These are phyloP conservation scores for Drosophila helvetica DNA, from an alignment of 2,888 invertebrate species.

Conservation along the genomic window DNA sequence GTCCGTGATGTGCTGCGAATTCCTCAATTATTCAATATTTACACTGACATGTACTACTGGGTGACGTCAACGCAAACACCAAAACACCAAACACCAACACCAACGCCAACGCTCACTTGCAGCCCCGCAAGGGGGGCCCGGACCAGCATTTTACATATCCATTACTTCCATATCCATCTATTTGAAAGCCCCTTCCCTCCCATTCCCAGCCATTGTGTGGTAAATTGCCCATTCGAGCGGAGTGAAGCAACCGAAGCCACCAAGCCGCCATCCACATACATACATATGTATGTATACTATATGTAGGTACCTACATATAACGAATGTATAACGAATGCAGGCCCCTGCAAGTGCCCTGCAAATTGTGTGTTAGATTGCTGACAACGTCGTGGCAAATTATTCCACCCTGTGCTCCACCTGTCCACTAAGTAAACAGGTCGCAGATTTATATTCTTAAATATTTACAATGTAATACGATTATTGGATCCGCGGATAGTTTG, in stretches of 20 bases:
- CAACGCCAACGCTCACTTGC: slow-evolving; percentile 2
- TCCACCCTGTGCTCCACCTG: not conserved
- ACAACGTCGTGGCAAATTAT: slow-evolving; percentile 22
- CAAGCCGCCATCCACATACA: not conserved
- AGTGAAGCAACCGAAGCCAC: slow-evolving; percentile 10
- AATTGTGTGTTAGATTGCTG: slow-evolving; percentile 40
- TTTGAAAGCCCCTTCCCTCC: not conserved
- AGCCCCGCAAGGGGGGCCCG: not conserved
- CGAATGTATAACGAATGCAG: slow-evolving; percentile 26
- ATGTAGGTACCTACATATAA: not conserved
- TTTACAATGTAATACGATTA: no score
- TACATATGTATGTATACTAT: not conserved
- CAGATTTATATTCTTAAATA: no score
- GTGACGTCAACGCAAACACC: slow-evolving; percentile 25
- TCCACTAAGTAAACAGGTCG: not conserved
- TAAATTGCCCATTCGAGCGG: slow-evolving; percentile 37
- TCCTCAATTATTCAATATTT: slow-evolving; percentile 31
- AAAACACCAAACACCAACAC: no score
- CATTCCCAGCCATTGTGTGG: slow-evolving; percentile 17
- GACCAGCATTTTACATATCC: slow-evolving; percentile 18
- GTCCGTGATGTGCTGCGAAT: slow-evolving; percentile 34
- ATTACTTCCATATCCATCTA: no score
- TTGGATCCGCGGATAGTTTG: no score
- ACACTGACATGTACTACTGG: slow-evolving; percentile 3
- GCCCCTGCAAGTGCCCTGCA: slow-evolving; percentile 17